Percentiles rank a stretch among this genome's conserved stretches.
phyloP scores from a whole-genome alignment of 2,888 invertebrate genomes.

The Hemicrepidius hirtus region DNA sequence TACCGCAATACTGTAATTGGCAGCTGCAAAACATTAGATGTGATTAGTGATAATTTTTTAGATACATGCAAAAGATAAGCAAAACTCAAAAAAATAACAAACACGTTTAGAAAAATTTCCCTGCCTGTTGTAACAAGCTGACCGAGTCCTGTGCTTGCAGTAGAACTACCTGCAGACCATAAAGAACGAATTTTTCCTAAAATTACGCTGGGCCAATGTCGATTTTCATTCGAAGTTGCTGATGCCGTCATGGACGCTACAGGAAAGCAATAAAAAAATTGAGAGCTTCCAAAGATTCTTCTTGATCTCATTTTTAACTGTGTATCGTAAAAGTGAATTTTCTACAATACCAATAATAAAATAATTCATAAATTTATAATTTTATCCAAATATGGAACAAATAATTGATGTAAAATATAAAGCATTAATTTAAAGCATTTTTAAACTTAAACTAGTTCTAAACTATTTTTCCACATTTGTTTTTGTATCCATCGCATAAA shows the following conservation, averaged over 20 bases:
- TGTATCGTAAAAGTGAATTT: no score
- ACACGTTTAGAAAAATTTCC: conserved; percentile 61
- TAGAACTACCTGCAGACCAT: conserved; percentile 86
- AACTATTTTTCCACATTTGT: no score
- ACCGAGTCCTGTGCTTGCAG: conserved; percentile 85
- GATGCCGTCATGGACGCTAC: conserved; percentile 67
- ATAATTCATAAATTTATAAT: no score
- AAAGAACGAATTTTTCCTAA: conserved; percentile 92
- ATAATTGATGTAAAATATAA: no score
- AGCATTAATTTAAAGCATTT: no score
- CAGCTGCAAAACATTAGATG: background rate
- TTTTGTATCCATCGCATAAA: background rate
- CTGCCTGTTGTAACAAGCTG: conserved; percentile 89
- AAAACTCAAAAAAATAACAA: conserved; percentile 46
- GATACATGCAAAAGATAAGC: conserved; percentile 37
- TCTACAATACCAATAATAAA: no score
- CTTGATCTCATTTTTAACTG: no score
- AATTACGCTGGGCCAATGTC: conserved; percentile 85
- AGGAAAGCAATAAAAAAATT: conserved; percentile 15
- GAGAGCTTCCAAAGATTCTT: no score
- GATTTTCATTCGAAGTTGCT: conserved; percentile 73
- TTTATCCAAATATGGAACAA: no score
- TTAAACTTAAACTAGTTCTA: no score
- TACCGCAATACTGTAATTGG: background rate
- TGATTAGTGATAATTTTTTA: background rate